Evolutionary conservation across 1,140 invertebrate genomes (phyloP), one percentile per base, ranked within the genome.

Genomic region (Drosophila takahashii): DNA sequence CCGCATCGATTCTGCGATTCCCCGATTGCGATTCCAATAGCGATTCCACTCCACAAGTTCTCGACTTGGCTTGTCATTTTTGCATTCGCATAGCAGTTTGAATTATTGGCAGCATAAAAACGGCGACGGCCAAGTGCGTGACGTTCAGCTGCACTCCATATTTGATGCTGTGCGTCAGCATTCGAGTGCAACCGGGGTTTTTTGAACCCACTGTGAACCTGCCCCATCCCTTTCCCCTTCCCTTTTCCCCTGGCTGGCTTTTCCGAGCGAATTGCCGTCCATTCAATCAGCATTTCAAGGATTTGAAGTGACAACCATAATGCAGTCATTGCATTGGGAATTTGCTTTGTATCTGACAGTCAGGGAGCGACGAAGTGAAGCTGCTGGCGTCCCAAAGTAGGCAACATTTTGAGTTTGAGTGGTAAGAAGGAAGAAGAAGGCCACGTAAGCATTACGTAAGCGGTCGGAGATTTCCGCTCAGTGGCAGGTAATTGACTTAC

Each of bases 31-130:
- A 44, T 44, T 10, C 41, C 15, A 32, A 9, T 32, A 32, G 37
- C 61, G 64, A 73, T 85, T 85, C 81, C 81, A 62, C 77, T 62
- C 44, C 29, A 66, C 29, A 48, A 44, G 26, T 29, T 47, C 29
- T 48, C 59, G 64, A 64, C 51, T 60, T 71, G 65, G 32, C 48
- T 78, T 87, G 75, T 61, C 79, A 72, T 69, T 86, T 87, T 86
- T 83, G 75, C 84, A 86, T 81, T 73, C 78, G 47, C 44, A 41
- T 45, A 57, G 65, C 69, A 77, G 56, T 87, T 84, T 77, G 84
- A 87, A 87, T 86, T 86, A 89, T 86, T 86, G 83, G 84, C 83
- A 87, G 79, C 79, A 69, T 81, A 77, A 86, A 86, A 86, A 83
- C 54, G 61, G 85, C 67, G 83, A 86, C 84, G 79, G 75, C 48